Conservation (phyloP, 2,888 invertebrate species). For the Hecatera dysodea region DNA sequence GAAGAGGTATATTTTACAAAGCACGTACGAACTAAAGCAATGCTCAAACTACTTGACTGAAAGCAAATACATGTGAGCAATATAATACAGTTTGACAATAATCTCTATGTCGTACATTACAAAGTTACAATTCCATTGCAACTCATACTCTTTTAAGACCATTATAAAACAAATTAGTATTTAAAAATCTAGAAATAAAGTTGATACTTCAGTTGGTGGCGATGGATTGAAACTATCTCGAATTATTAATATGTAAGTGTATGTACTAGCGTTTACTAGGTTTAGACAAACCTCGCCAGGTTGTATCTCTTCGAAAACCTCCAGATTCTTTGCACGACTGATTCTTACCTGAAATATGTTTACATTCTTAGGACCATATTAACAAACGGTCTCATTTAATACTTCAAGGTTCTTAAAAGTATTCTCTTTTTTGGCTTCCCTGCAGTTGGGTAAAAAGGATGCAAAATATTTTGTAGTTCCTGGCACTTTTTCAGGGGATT, state of each 20-base stretch:
- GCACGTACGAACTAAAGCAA: slow-evolving; percentile 51
- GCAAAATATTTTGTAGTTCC: background rate
- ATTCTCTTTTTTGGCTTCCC: background rate
- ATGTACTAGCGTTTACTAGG: slow-evolving; percentile 55
- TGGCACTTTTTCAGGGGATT: background rate
- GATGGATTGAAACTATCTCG: background rate
- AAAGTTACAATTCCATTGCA: background rate
- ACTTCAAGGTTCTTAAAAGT: background rate
- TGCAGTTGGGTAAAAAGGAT: background rate
- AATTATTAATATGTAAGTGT: background rate
- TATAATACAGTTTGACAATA: slow-evolving; percentile 29
- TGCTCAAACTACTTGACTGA: slow-evolving; percentile 42
- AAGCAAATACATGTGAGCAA: slow-evolving; percentile 34
- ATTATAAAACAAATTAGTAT: too few relatives aligned
- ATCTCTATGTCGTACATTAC: background rate
- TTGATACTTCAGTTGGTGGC: background rate
- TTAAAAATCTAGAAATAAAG: background rate
- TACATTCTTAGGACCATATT: slow-evolving; percentile 48
- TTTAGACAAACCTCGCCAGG: slow-evolving; percentile 82
- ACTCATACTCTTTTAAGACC: background rate
- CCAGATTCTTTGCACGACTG: slow-evolving; percentile 82
- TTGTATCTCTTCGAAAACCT: slow-evolving; percentile 85
- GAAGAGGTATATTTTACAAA: slow-evolving; percentile 75
- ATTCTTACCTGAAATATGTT: slow-evolving; percentile 84
- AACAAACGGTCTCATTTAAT: slow-evolving; percentile 22